Percentiles rank a stretch among this genome's conserved stretches.
Conservation (phyloP, 2,113 vertebrate species). For the Amazona guildingii region DNA sequence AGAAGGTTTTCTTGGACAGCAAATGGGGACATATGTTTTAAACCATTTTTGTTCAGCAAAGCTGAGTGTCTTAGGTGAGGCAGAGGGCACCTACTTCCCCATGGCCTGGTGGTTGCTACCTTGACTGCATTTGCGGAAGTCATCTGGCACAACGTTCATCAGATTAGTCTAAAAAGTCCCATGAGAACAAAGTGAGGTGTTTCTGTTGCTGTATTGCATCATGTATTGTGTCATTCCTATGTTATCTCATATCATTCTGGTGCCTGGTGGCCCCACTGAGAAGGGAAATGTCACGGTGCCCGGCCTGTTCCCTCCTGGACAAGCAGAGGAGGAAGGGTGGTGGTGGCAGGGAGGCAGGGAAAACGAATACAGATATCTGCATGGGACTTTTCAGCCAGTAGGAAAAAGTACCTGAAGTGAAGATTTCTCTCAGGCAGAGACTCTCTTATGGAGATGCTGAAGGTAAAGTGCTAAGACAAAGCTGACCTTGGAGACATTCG, state of each 20-base stretch:
- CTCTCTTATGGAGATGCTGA: background rate
- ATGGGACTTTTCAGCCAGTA: background rate
- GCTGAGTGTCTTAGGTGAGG: background rate
- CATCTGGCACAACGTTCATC: background rate
- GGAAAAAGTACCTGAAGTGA: background rate
- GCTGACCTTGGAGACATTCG: background rate
- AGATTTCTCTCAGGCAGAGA: background rate
- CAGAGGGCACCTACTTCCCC: background rate
- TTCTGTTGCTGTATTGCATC: background rate
- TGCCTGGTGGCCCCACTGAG: background rate
- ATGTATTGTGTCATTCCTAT: background rate
- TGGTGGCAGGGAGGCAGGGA: background rate
- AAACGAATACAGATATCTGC: background rate
- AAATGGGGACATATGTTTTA: background rate
- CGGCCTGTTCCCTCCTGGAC: background rate
- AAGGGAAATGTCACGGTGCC: background rate
- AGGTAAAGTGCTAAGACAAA: background rate
- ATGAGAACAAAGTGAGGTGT: background rate
- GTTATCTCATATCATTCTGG: background rate
- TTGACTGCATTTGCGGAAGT: background rate
- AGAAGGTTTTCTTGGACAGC: background rate
- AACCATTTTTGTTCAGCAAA: background rate
- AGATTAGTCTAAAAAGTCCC: background rate
- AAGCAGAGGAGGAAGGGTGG: background rate
- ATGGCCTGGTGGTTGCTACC: background rate